Base-by-base conservation (phyloP, 2,113 vertebrate species). In the Hirundichthys speculiger region DNA sequence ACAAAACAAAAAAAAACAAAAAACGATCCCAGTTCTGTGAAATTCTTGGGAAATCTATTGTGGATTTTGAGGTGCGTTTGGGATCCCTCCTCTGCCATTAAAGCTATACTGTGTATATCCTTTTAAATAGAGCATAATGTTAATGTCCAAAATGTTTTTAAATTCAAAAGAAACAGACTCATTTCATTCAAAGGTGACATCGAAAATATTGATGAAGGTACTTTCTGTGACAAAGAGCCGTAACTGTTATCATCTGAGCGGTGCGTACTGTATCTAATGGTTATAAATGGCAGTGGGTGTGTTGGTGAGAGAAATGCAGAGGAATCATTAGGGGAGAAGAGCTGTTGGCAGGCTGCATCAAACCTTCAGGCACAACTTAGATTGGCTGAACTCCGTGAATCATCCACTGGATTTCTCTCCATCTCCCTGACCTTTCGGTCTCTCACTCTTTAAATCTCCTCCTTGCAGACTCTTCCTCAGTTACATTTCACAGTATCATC, bases 321-420 rank as follows among this genome's bases (percentile, higher is more conserved):
- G 62, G 71, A 78, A 30, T 69, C 63, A 19, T 73, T 1, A 22
- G 15, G 50, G 61, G 45, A 73, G 69, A 46, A 39, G 30, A 69
- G 61, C n/a, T 71, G 41, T 63, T 73, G 81, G 68, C 75, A 75
- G 73, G 45, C 76, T 50, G 47, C 42, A 21, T 64, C 24, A 16
- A 71, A 64, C 60, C 83, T 78, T 72, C 65, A 61, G 85, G 85
- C 78, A 60, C 30, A 50, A 79, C 75, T 79, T 71, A 54, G 64
- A 89, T 78, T 63, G 53, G 43, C 69, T 56, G 65, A 79, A 84
- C 76, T 85, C 47, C 61, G 54, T 84, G 84, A 87, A 74, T 89
- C 85, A 82, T 77, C 71, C 50, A 10, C 73, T 3, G 59, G 57
- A 53, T 77, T 77, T 75, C 73, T 83, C 58, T 57, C 21, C 14